A percentile compares a stretch with the other conserved stretches of the same genome.
Conservation (phyloP, 2,888 invertebrate genomes). For the Dexiosoma caninum region DNA sequence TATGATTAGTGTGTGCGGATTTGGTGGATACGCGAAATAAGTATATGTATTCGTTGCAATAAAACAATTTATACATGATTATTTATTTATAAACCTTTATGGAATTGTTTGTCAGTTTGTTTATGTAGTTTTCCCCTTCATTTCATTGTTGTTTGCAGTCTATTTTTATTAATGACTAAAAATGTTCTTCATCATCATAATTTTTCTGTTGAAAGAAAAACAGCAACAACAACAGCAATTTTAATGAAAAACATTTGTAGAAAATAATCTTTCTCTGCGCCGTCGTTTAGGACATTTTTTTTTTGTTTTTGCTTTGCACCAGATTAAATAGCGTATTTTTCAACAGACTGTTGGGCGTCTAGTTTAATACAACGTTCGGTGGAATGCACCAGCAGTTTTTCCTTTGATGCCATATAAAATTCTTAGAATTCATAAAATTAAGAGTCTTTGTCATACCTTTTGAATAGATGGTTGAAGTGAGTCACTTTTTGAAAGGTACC, state of each 20-base stretch:
- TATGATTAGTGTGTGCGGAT: conserved; percentile 30
- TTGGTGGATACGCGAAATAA: conserved; percentile 46
- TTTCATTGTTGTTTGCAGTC: conserved; percentile 41
- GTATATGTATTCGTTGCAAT: conserved; percentile 24
- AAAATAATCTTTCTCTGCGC: conserved; percentile 44
- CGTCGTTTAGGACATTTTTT: conserved; percentile 40
- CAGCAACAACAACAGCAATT: neutral
- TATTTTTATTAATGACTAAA: conserved; percentile 60
- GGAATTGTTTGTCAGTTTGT: conserved; percentile 31
- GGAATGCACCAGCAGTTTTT: neutral
- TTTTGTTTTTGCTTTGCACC: too few relatives aligned
- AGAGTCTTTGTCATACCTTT: conserved; percentile 8
- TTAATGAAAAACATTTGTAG: conserved; percentile 39
- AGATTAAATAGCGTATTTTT: conserved; percentile 4
- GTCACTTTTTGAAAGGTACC: too few relatives aligned
- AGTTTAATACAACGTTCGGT: conserved; percentile 2
- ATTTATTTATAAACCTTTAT: conserved; percentile 57
- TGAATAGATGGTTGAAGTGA: too few relatives aligned
- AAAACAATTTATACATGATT: neutral
- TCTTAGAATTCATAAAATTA: conserved; percentile 2
- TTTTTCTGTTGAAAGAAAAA: conserved; percentile 24
- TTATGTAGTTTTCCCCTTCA: conserved; percentile 15
- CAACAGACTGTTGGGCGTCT: conserved; percentile 59
- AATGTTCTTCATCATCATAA: conserved; percentile 43
- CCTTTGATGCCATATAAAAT: neutral